Base-by-base conservation (phyloP, 2,797 vertebrate species). In the Characodon lateralis region DNA sequence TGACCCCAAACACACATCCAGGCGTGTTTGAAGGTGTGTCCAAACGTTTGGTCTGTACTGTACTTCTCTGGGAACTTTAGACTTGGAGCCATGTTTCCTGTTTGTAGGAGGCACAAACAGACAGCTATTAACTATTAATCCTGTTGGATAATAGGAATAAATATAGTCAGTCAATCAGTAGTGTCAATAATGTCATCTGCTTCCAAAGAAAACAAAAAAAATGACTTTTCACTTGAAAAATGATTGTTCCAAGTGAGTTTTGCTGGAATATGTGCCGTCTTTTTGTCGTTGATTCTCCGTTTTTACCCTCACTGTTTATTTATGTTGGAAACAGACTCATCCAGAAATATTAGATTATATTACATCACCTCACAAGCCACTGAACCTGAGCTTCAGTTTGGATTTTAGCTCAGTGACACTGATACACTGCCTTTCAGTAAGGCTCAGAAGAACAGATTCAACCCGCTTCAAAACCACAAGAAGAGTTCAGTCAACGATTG, bases 351-450 rank as follows among this genome's bases (percentile, higher is more conserved):
- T 1, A 0, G n/a, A 65, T 53, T 22, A 70, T 14, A 58, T 65
- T 24, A 75, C 43, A 46, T 74, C 26, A 31, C 10, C 16, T 50
- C 39, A 46, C 20, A 59, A 28, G 18, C 53, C 50, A 26, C 10
- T 43, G 24, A 13, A 72, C 20, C 43, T 28, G 28, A 81, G 70
- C 63, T 46, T 61, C 0, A 6, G 24, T 59, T 39, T 70, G 56
- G 28, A 61, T 50, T 77, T 50, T 35, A 71, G 61, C 61, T 13
- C 18, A 28, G 51, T 68, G 76, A 85, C 68, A 43, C 76, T 81
- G 87, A 88, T 80, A 86, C 82, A 77, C 84, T 86, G 80, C 79
- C 80, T 78, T 31, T 80, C 79, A 75, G 80, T 79, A 84, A 77
- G 79, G 74, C 78, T 72, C 31, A 41, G 41, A 79, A 72, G 78